Evolutionary conservation across 2,888 invertebrate genomes (phyloP), one percentile per base, ranked within the genome.

Genomic region (Nomada lathburiana): DNA sequence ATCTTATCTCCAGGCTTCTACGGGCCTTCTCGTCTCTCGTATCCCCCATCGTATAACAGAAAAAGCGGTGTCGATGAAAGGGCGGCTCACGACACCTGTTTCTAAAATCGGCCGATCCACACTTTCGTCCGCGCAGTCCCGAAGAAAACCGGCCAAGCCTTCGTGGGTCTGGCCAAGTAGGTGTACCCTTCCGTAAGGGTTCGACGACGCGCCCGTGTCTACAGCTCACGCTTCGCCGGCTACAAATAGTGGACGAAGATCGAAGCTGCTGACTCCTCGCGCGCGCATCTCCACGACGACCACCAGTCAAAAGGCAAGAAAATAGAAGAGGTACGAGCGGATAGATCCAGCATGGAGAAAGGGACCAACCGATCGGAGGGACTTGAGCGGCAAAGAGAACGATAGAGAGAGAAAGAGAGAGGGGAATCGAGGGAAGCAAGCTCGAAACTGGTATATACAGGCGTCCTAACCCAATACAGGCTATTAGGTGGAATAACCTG

Each of bases 401-500:
- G 50, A 59, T n/a, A n/a, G 18, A 3, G 44, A 18, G 59, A 42
- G 23, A 44, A n/a, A 20, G 52, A 55, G 53, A n/a, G n/a, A 47
- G 55, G 29, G 42, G 26, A 69, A 36, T 20, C 70, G 69, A 70
- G 62, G 68, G 70, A 73, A 64, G 77, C 78, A 79, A 85, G 85
- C 82, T 80, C 82, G 87, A 85, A 86, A 85, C 85, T 86, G 76
- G 85, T 81, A 81, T 83, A 79, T 72, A 85, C 86, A 83, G 67
- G 72, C 80, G 82, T 87, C 82, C 87, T 88, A 88, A 88, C 89
- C 88, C 88, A 89, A 90, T 91, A 91, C 89, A 88, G 89, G 89
- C 91, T 92, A 92, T 92, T 92, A 91, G 90, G 90, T 89, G 89
- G 89, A 90, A 90, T 91, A 91, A 90, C 88, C 88, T 88, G 88